These are phyloP conservation scores for Frieseomelitta varia DNA, from an alignment of 1,140 invertebrate genomes.

Conservation along the genomic window DNA sequence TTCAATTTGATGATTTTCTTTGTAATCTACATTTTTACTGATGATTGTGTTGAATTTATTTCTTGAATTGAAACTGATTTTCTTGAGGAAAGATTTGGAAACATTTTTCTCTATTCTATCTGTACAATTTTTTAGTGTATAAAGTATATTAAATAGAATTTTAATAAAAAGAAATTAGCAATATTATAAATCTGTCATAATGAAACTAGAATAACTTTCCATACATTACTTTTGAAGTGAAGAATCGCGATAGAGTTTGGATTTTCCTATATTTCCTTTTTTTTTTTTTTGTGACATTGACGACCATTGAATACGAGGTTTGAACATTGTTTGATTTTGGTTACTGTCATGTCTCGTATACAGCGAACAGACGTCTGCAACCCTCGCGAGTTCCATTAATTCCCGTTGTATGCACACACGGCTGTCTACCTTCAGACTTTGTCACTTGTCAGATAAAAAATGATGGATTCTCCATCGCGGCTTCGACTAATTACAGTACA, in stretches of 20 bases:
- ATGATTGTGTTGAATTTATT: too few relatives aligned
- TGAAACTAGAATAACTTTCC: background rate
- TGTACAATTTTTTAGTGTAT: too few relatives aligned
- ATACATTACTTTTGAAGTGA: background rate
- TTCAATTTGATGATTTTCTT: too few relatives aligned
- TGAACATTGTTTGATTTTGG: constrained; percentile 60
- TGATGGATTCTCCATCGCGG: constrained; percentile 34
- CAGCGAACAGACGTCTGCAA: constrained; percentile 32
- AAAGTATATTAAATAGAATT: too few relatives aligned
- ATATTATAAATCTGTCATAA: background rate
- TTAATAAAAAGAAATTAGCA: background rate
- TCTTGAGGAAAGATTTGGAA: too few relatives aligned
- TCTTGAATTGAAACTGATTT: too few relatives aligned
- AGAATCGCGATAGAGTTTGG: background rate
- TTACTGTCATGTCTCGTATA: constrained; percentile 60
- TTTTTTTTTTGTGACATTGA: constrained; percentile 9
- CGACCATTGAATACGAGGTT: constrained; percentile 52
- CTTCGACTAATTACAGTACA: constrained; percentile 50
- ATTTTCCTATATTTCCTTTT: background rate
- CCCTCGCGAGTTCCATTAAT: constrained; percentile 53
- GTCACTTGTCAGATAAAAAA: constrained; percentile 51
- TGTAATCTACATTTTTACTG: too few relatives aligned
- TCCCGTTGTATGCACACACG: constrained; percentile 33
- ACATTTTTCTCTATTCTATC: too few relatives aligned
- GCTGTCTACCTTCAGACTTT: constrained; percentile 15